Conservation (phyloP, 1,140 invertebrate species). For the Cotesia typhae region DNA sequence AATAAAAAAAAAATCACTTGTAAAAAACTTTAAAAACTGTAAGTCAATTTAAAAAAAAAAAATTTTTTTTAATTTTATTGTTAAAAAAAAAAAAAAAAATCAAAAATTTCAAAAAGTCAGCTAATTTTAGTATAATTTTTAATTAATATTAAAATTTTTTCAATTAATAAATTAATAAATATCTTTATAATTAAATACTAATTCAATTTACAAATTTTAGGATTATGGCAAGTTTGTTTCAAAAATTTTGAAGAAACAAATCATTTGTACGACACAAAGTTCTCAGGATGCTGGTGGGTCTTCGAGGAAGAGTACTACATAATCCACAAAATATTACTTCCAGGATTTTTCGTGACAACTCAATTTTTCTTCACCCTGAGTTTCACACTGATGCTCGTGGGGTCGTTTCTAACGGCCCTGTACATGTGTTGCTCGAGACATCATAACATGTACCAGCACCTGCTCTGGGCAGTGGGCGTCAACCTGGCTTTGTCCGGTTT, state of each 20-base stretch:
- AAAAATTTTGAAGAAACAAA: conserved; percentile 81
- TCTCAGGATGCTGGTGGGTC: conserved; percentile 89
- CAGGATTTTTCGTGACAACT: conserved; percentile 90
- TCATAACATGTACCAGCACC: conserved; percentile 78
- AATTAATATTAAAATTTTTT: too few species aligned
- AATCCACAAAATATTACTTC: conserved; percentile 82
- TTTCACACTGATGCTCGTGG: conserved; percentile 79
- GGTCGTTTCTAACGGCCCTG: conserved; percentile 74
- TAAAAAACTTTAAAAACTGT: too few species aligned
- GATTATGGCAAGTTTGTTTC: conserved; percentile 94
- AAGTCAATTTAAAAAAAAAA: too few species aligned
- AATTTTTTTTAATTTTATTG: too few species aligned
- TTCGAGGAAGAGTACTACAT: conserved; percentile 94
- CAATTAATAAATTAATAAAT: neutral
- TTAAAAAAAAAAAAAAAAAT: too few species aligned
- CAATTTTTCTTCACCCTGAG: conserved; percentile 92
- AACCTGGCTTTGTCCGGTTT: conserved; percentile 77
- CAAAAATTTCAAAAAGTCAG: too few species aligned
- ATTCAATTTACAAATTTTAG: conserved; percentile 66
- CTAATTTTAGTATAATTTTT: too few species aligned
- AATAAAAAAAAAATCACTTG: too few species aligned
- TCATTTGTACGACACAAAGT: conserved; percentile 82
- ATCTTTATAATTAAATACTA: conserved; percentile 9
- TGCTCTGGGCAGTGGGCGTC: conserved; percentile 77
- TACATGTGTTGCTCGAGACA: conserved; percentile 81